Conservation (phyloP, 2,113 vertebrate genomes). For the Heterotis niloticus region DNA sequence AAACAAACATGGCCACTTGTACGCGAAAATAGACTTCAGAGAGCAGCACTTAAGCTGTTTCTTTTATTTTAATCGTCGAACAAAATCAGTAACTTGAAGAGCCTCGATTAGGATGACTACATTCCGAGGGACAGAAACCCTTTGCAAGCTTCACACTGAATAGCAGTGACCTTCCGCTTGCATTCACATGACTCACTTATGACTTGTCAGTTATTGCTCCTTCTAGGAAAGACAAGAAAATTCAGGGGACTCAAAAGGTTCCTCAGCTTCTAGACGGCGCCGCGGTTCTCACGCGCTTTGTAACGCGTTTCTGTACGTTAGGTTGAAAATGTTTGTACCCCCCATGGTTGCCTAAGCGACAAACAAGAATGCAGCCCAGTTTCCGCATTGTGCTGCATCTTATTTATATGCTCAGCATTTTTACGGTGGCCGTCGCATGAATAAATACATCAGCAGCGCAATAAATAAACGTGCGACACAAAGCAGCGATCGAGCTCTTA, state of each 20-base stretch:
- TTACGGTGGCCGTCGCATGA: no score
- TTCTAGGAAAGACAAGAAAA: neutral
- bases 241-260: neutral
- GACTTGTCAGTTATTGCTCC: neutral
- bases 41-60: neutral
- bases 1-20: neutral
- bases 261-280: neutral
- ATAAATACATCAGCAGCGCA: no score
- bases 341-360: no score
- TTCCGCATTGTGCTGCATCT: no score
- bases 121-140: neutral
- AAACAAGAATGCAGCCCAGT: no score
- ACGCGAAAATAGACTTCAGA: neutral
- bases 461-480: no score
- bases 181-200: neutral
- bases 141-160: neutral
- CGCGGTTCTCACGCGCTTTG: no score
- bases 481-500: no score
- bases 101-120: neutral
- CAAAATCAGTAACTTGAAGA: neutral
- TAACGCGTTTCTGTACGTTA: no score
- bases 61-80: no score
- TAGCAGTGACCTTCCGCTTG: constrained; percentile 1
- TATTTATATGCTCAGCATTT: no score
- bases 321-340: no score